phyloP scores from a whole-genome alignment of 2,797 vertebrate genomes.

The Chaunax sp. region DNA sequence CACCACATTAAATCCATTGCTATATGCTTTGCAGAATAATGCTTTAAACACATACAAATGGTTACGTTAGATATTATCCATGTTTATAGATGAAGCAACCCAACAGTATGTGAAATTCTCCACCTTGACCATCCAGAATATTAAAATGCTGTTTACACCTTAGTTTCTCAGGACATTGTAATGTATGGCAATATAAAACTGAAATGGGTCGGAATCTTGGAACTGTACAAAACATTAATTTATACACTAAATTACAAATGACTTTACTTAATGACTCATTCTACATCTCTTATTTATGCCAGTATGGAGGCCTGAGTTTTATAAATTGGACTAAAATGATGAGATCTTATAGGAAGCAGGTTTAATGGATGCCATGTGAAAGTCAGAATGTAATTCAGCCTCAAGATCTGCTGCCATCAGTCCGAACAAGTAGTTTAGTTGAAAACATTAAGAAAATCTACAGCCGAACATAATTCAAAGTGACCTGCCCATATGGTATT shows the following conservation, averaged over 20 bases:
- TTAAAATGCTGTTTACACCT: not conserved
- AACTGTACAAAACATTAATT: not conserved
- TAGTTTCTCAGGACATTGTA: not conserved
- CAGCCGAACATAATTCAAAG: conserved; percentile 9
- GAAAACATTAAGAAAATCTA: conserved; percentile 5
- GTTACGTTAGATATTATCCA: no score
- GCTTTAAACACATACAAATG: no score
- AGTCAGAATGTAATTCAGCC: not conserved
- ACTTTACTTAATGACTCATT: not conserved
- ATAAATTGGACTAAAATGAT: not conserved
- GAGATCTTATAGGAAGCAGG: not conserved
- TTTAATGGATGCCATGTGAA: not conserved
- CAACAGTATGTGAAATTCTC: not conserved
- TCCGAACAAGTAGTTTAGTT: not conserved
- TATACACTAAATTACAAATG: not conserved
- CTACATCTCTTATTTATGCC: not conserved
- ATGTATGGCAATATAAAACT: not conserved
- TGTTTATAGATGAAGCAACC: no score
- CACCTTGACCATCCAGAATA: not conserved
- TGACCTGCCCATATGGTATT: conserved; percentile 22
- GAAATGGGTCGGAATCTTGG: not conserved
- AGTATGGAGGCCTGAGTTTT: not conserved
- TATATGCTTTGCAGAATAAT: no score
- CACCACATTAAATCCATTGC: no score
- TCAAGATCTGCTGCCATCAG: not conserved